A percentile compares a stretch with the other conserved stretches of the same genome.
Conservation (phyloP, 2,113 vertebrate genomes). For the Ammodytes dubius region DNA sequence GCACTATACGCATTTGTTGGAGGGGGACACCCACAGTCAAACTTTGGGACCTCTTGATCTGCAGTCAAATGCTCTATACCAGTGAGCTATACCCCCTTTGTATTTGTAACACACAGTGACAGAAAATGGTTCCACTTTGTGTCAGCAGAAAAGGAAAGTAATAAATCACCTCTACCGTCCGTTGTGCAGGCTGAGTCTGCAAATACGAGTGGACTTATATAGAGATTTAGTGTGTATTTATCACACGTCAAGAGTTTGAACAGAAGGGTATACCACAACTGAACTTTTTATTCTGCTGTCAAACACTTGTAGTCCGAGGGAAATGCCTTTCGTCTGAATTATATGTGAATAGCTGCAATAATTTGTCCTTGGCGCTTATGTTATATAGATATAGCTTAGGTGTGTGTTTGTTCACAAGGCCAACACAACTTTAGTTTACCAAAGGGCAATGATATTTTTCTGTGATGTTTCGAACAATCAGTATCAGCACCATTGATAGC, state of each 20-base stretch:
- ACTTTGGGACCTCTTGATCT: conserved; percentile 87
- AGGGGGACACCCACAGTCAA: conserved; percentile 85
- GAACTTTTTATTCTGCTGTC: conserved; percentile 15
- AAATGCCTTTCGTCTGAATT: conserved; percentile 6
- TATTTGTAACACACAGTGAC: background rate
- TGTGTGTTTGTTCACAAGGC: background rate
- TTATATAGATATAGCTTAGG: background rate
- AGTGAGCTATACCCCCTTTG: conserved; percentile 77
- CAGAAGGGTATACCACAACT: background rate
- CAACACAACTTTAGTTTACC: background rate
- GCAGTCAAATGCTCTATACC: conserved; percentile 89
- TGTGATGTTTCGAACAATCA: background rate
- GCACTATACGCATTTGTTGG: background rate
- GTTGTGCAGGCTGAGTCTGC: conserved; percentile 37
- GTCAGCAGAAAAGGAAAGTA: conserved; percentile 37
- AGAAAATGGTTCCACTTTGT: conserved; percentile 13
- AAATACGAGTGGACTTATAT: conserved; percentile 26
- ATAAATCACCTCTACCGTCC: conserved; percentile 34
- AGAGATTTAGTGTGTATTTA: conserved; percentile 21
- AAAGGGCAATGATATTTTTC: background rate
- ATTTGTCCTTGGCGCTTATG: background rate
- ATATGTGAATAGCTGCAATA: background rate
- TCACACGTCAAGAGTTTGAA: conserved; percentile 23
- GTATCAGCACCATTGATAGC: background rate
- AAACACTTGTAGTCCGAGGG: background rate